Conservation (phyloP, 2,888 invertebrate genomes). For the Pristionchus exspectatus region DNA sequence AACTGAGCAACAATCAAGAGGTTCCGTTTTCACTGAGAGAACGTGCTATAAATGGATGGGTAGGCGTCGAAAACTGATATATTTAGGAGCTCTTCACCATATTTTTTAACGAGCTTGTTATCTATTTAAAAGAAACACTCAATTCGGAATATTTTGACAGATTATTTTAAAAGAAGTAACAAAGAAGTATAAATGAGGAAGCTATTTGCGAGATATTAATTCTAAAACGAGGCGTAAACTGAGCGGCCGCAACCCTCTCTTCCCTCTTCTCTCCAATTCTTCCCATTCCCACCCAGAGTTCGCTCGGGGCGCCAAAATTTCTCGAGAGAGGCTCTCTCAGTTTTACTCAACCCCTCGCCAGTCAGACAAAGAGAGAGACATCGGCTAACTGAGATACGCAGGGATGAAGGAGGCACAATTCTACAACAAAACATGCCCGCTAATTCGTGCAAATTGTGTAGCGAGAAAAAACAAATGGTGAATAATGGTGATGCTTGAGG, state of each 20-base stretch:
- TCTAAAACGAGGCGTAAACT: slow-evolving; percentile 8
- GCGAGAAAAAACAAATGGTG: neutral
- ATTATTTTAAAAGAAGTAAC: too few relatives aligned
- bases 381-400: neutral
- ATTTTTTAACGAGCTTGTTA: too few relatives aligned
- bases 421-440: neutral
- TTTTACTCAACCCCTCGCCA: neutral
- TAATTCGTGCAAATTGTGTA: neutral
- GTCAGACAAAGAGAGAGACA: neutral
- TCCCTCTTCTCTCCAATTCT: neutral
- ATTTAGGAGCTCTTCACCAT: too few relatives aligned
- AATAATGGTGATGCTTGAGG: neutral
- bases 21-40: neutral
- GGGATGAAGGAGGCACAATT: neutral
- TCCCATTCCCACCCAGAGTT: slow-evolving; percentile 7
- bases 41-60: neutral
- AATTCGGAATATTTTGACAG: too few relatives aligned
- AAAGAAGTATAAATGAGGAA: too few relatives aligned
- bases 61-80: too few relatives aligned
- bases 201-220: neutral
- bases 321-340: neutral
- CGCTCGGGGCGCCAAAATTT: slow-evolving; percentile 22
- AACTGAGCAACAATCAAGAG: neutral
- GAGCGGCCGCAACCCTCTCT: slow-evolving; percentile 6
- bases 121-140: too few relatives aligned